Percentiles rank a stretch among this genome's conserved stretches.
These are phyloP conservation scores for Nasonovia ribisnigri DNA, from an alignment of 2,888 invertebrate genomes.

Conservation along the genomic window DNA sequence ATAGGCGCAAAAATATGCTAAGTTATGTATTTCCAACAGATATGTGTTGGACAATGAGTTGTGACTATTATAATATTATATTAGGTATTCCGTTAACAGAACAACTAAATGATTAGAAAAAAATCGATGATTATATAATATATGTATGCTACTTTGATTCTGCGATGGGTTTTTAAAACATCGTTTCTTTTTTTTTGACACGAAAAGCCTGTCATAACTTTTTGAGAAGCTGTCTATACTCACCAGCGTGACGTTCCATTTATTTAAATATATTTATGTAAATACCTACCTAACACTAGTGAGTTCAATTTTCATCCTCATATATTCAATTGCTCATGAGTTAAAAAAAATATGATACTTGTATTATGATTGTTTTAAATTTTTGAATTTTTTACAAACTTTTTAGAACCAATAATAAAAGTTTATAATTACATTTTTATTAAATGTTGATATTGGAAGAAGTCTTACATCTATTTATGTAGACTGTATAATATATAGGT, in stretches of 20 bases:
- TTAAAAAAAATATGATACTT: background rate
- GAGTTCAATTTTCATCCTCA: background rate
- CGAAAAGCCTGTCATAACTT: background rate
- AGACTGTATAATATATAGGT: background rate
- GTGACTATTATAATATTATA: background rate
- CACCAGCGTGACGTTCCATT: background rate
- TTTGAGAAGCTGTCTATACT: background rate
- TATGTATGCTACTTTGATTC: background rate
- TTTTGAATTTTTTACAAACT: background rate
- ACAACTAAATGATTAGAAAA: background rate
- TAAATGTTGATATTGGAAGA: background rate
- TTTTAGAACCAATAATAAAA: background rate
- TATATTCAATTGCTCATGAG: background rate
- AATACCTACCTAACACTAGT: background rate
- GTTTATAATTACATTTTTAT: background rate
- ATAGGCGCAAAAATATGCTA: background rate
- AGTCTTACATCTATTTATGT: background rate
- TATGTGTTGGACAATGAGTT: background rate
- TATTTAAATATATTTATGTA: background rate
- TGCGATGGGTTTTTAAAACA: background rate
- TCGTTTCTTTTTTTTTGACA: background rate
- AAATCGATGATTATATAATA: background rate
- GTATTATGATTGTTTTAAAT: background rate
- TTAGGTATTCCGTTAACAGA: background rate
- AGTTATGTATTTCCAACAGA: background rate